A percentile compares a stretch with the other conserved stretches of the same genome.
Evolutionary conservation across 2,888 invertebrate genomes (phyloP).

Genomic region (Dermolepida albohirtum): DNA sequence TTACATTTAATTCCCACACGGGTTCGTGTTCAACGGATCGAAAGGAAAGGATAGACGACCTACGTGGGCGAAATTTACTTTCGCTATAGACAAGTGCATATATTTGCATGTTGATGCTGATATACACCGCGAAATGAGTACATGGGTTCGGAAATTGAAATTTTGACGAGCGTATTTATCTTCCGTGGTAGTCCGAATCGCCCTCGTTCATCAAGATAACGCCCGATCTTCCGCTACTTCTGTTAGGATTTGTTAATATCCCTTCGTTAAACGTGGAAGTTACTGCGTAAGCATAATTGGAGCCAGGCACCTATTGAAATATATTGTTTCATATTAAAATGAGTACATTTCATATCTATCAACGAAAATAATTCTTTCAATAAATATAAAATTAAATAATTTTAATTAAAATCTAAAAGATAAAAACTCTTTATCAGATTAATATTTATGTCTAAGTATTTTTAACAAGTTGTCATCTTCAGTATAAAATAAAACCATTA

Average conservation of each 20-base stretch:
- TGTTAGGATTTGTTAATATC: slow-evolving; percentile 5
- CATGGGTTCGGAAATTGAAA: slow-evolving; percentile 63
- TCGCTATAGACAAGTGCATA: slow-evolving; percentile 52
- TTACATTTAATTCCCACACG: slow-evolving; percentile 2
- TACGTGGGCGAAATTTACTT: slow-evolving; percentile 42
- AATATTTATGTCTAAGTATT: no score
- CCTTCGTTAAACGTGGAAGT: no score
- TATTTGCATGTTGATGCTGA: slow-evolving; percentile 59
- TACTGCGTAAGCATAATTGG: no score
- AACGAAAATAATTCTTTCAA: no score
- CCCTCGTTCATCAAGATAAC: slow-evolving; percentile 58
- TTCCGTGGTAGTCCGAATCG: slow-evolving; percentile 57
- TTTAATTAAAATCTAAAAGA: no score
- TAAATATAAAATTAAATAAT: no score
- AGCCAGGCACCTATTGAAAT: no score
- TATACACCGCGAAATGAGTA: slow-evolving; percentile 55
- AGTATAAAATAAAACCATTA: no score
- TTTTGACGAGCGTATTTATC: slow-evolving; percentile 65
- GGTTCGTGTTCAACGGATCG: slow-evolving; percentile 39
- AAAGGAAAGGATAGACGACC: slow-evolving; percentile 40
- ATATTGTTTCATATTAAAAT: no score
- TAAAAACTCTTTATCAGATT: no score
- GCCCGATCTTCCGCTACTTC: slow-evolving; percentile 41
- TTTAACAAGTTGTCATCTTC: no score
- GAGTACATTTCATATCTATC: no score